These are phyloP conservation scores for Tethya wilhelma DNA, from an alignment of 37 sponge, comb jelly and placozoan species.

Conservation along the genomic window DNA sequence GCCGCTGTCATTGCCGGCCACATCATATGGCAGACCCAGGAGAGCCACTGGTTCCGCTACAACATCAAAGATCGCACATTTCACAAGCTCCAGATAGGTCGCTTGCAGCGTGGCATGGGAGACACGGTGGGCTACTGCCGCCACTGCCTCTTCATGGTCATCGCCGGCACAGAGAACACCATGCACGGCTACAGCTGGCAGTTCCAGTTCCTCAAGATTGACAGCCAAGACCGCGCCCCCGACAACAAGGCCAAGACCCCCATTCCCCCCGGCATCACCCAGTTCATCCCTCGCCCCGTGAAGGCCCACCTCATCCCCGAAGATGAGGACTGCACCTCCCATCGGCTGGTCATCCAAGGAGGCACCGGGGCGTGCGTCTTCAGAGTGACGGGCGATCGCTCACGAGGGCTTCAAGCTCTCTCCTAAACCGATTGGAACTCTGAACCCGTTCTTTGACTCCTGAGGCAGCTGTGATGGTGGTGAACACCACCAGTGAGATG, in stretches of 20 bases:
- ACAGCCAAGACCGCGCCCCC: neutral
- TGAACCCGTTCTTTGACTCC: conserved; percentile 44
- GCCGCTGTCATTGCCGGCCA: conserved; percentile 6
- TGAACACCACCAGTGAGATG: conserved; percentile 49
- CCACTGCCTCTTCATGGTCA: conserved; percentile 34
- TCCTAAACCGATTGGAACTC: conserved; percentile 26
- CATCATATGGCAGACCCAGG: conserved; percentile 26
- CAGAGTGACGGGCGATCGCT: neutral
- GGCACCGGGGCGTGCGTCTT: conserved; percentile 50
- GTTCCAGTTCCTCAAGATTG: conserved; percentile 16
- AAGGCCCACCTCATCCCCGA: conserved; percentile 17
- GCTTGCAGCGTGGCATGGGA: neutral
- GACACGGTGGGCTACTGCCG: conserved; percentile 25
- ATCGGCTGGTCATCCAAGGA: conserved; percentile 34
- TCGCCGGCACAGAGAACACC: conserved; percentile 27
- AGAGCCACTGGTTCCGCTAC: conserved; percentile 26
- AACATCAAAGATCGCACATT: conserved; percentile 5
- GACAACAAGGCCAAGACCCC: neutral
- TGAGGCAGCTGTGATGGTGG: conserved; percentile 49
- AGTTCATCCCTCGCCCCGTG: conserved; percentile 47
- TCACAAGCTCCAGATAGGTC: neutral
- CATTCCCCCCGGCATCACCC: conserved; percentile 40
- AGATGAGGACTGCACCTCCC: conserved; percentile 13
- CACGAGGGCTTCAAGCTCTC: conserved; percentile 32
- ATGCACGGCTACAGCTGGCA: conserved; percentile 45